Base-by-base conservation (phyloP, 2,888 invertebrate genomes). In the Lepidochrysops patricia region DNA sequence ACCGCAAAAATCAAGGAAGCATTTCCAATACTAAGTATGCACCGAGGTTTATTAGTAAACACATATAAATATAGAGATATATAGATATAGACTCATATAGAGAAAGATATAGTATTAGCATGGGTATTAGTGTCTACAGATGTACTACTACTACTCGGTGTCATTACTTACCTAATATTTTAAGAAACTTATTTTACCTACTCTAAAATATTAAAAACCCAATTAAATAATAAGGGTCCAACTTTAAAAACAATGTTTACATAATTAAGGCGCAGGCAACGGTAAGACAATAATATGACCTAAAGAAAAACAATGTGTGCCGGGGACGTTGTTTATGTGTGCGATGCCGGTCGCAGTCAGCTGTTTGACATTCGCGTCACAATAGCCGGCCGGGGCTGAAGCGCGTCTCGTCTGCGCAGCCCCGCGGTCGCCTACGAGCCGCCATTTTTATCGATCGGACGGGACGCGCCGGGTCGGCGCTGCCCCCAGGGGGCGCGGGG, bases 311-410 rank as follows among this genome's bases (percentile, higher is more conserved):
- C 54, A 54, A 54, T 54, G 54, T 54, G 54, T 54, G 54, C 54
- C 32, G 54, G 32, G 52, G 54, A 54, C 54, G 27, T 54, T 54
- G 54, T 54, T 54, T 54, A 54, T 54, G 54, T 54, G 54, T 54
- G 49, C 58, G 50, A 52, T 34, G 58, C 50, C 26, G 72, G 74
- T 75, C 73, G 72, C 76, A 79, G 80, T 84, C 85, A 84, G 84
- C 85, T 84, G 84, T 84, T 84, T 79, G 79, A 76, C 78, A 81
- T 79, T 81, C 77, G 77, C 70, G 66, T 64, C 69, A 66, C 70
- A 57, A 66, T 64, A 66, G 67, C 68, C 67, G 67, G 66, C 66
- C 64, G 67, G 58, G 62, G 62, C 64, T 66, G 58, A 60, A 61
- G 60, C 66, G 59, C 64, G 15, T 52, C 59, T 58, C 54, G 54